Percentiles rank a stretch among this genome's conserved stretches.
Conservation (phyloP, 1,140 invertebrate species). For the Drosophila subobscura region DNA sequence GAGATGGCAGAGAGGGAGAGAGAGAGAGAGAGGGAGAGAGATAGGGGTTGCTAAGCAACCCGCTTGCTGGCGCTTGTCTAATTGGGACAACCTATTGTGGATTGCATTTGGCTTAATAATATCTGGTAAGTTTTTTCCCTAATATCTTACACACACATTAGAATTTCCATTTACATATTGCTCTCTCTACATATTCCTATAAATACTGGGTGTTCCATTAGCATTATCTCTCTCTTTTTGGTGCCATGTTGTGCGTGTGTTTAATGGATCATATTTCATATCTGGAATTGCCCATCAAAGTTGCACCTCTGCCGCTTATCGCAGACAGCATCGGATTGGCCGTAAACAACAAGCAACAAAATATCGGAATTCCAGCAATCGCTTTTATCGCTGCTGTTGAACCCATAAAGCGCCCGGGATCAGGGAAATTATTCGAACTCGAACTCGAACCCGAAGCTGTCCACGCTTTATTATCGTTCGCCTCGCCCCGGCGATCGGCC, state of each 20-base stretch:
- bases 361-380: constrained; percentile 63
- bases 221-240: constrained; percentile 25
- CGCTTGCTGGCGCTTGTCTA: no score
- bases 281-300: constrained; percentile 62
- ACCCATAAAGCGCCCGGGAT: constrained; percentile 43
- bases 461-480: constrained; percentile 65
- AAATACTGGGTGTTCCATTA: constrained; percentile 6
- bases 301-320: constrained; percentile 53
- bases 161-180: no score
- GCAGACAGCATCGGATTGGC: constrained; percentile 47
- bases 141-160: neutral
- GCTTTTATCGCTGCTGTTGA: constrained; percentile 45
- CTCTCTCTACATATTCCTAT: no score
- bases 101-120: no score
- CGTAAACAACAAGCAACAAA: constrained; percentile 34
- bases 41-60: no score
- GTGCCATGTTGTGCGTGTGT: constrained; percentile 8
- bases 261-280: constrained; percentile 55
- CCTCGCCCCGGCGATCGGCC: constrained; percentile 14
- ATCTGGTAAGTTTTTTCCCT: no score
- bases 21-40: no score
- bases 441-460: constrained; percentile 24
- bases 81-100: no score
- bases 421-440: constrained; percentile 13
- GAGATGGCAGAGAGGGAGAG: no score